A percentile compares a stretch with the other conserved stretches of the same genome.
These are phyloP conservation scores for Ceratina australensis DNA, from an alignment of 1,140 invertebrate genomes.

Conservation along the genomic window DNA sequence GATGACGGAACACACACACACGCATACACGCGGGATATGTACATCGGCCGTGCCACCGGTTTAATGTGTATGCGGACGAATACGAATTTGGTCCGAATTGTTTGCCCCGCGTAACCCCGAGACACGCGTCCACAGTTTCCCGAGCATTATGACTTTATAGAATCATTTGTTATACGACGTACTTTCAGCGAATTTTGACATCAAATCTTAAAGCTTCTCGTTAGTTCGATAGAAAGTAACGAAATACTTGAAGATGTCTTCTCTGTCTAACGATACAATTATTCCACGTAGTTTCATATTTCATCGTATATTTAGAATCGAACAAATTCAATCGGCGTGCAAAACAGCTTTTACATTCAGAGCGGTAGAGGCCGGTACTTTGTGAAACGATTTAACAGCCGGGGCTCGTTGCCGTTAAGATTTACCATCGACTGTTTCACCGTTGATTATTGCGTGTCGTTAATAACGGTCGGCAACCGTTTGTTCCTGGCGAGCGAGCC, in stretches of 20 bases:
- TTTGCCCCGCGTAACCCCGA: constrained; percentile 11
- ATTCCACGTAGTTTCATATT: too few species aligned
- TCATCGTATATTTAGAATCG: too few species aligned
- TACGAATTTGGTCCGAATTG: constrained; percentile 34
- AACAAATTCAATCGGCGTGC: too few species aligned
- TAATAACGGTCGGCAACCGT: not conserved
- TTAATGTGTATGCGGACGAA: constrained; percentile 16
- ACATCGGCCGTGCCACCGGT: not conserved
- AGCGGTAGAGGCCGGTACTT: not conserved
- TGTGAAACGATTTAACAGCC: constrained; percentile 13
- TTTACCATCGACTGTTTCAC: not conserved
- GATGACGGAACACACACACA: constrained; percentile 28
- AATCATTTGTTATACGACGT: too few species aligned
- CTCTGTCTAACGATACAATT: too few species aligned
- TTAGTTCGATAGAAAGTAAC: too few species aligned
- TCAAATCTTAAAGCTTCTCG: too few species aligned
- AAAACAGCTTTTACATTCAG: too few species aligned
- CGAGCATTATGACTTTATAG: constrained; percentile 16
- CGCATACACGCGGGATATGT: not conserved
- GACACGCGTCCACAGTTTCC: not conserved
- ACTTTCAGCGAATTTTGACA: too few species aligned
- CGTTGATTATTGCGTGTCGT: constrained; percentile 17
- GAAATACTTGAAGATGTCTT: too few species aligned
- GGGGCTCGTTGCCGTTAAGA: constrained; percentile 8
- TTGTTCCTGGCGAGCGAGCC: not conserved